Evolutionary conservation across 2,888 invertebrate species (phyloP).

Genomic region (Eupeodes luniger): DNA sequence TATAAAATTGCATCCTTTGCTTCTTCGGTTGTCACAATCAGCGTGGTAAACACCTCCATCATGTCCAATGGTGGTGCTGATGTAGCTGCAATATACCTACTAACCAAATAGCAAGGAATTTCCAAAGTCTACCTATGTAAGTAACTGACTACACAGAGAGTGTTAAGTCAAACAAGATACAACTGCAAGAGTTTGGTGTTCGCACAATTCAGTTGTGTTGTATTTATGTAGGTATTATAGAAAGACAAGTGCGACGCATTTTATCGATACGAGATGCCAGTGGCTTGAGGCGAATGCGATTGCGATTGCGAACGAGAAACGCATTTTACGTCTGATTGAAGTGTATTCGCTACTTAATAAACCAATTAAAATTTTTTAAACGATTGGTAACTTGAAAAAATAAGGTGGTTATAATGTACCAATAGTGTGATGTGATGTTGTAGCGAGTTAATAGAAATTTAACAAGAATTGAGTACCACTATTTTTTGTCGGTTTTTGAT

Average conservation of each 20-base stretch:
- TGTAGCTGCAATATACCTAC: neutral
- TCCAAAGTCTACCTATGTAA: neutral
- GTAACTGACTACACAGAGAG: neutral
- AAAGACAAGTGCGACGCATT: constrained; percentile 49
- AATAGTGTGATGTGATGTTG: constrained; percentile 3
- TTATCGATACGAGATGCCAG: constrained; percentile 23
- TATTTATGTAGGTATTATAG: too few species aligned
- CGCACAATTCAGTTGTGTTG: too few species aligned
- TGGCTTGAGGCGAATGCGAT: neutral
- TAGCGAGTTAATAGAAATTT: neutral
- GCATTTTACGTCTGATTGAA: constrained; percentile 39
- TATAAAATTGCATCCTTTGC: constrained; percentile 56
- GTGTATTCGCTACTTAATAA: constrained; percentile 46
- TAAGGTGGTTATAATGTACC: constrained; percentile 5
- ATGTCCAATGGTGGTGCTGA: constrained; percentile 55
- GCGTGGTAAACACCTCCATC: constrained; percentile 69
- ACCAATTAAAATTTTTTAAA: constrained; percentile 68
- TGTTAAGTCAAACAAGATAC: constrained; percentile 48
- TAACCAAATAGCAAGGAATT: constrained; percentile 55
- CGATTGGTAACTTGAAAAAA: neutral
- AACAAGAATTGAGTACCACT: neutral
- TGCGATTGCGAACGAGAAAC: neutral
- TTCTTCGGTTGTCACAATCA: constrained; percentile 66
- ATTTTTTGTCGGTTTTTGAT: neutral
- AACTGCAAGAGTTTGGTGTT: neutral